Conservation (phyloP, 2,113 vertebrate species). For the Saguinus imperator region DNA sequence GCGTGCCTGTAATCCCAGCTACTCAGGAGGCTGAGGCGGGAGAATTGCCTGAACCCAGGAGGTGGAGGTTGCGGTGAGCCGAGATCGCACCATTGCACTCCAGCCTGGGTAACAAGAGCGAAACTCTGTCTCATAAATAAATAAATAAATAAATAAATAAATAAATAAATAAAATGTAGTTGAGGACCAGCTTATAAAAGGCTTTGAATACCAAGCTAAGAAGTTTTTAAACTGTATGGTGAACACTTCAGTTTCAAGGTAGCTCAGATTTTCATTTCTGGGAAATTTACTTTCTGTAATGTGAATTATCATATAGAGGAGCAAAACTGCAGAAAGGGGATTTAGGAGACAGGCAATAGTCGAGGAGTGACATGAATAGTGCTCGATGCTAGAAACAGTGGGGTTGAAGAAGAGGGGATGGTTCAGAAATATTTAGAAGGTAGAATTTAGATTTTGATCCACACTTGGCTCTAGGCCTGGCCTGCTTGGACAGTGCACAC, state of each 20-base stretch:
- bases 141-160: too few relatives aligned
- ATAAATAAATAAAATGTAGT: neutral
- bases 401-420: neutral
- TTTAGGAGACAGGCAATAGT: neutral
- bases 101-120: too few relatives aligned
- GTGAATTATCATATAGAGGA: neutral
- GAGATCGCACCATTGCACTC: too few relatives aligned
- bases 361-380: neutral
- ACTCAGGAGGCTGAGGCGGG: too few relatives aligned
- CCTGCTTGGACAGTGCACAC: fast-evolving
- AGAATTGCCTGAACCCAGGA: too few relatives aligned
- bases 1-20: too few relatives aligned
- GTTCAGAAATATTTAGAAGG: neutral
- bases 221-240: neutral
- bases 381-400: too few relatives aligned
- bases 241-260: neutral
- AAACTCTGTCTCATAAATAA: too few relatives aligned
- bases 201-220: neutral
- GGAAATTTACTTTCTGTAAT: neutral
- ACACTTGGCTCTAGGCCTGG: neutral
- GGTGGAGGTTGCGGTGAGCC: too few relatives aligned
- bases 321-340: neutral
- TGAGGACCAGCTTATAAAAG: neutral
- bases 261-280: conserved; percentile 12
- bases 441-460: neutral